phyloP scores from a whole-genome alignment of 1,140 invertebrate genomes.

The Papilio xuthus region DNA sequence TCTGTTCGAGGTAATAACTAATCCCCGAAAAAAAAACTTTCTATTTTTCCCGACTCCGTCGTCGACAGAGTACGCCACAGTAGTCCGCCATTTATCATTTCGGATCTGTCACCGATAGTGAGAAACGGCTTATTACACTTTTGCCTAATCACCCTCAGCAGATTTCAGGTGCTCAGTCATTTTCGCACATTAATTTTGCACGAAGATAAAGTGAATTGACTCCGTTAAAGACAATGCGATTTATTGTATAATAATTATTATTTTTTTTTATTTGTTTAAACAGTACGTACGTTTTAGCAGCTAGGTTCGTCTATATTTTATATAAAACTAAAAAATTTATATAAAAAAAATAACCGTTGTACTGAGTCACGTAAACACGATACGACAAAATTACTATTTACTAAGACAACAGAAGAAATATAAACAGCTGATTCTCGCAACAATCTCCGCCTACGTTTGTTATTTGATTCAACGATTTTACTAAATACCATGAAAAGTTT shows the following conservation, averaged over 20 bases:
- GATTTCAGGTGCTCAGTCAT: conserved; percentile 26
- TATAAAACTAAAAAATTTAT: too few species aligned
- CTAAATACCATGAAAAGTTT: too few species aligned
- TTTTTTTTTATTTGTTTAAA: too few species aligned
- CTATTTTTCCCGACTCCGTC: conserved; percentile 30
- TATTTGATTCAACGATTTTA: too few species aligned
- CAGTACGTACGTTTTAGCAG: too few species aligned
- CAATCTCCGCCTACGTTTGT: too few species aligned
- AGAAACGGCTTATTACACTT: conserved; percentile 37
- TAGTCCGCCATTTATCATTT: conserved; percentile 34
- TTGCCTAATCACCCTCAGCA: conserved; percentile 31
- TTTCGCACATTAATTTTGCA: conserved; percentile 28
- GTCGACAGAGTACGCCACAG: conserved; percentile 25
- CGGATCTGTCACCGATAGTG: conserved; percentile 31
- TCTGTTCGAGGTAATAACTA: conserved; percentile 29
- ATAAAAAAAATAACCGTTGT: too few species aligned
- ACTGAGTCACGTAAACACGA: background rate
- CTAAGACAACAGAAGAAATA: too few species aligned
- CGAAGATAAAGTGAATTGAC: conserved; percentile 11
- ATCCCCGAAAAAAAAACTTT: conserved; percentile 32
- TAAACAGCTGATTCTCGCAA: too few species aligned
- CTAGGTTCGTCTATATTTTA: too few species aligned
- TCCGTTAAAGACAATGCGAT: background rate
- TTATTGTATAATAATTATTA: too few species aligned
- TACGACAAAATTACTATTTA: background rate